A percentile compares a stretch with the other conserved stretches of the same genome.
phyloP scores from a whole-genome alignment of 2,113 vertebrate species.

The Megatriorchis doriae region DNA sequence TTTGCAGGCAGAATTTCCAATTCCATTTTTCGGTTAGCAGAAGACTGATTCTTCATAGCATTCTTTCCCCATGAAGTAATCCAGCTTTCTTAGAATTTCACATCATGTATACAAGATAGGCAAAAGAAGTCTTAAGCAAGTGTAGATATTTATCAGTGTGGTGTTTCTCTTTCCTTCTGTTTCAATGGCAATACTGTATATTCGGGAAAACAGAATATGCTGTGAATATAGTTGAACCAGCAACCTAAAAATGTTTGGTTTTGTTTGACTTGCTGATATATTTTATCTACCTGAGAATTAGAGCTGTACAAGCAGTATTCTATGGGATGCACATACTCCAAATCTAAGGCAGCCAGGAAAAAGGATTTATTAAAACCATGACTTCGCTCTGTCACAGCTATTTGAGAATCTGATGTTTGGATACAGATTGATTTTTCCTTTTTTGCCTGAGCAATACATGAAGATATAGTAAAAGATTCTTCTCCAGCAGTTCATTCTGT shows the following conservation, averaged over 20 bases:
- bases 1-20: neutral
- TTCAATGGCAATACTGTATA: neutral
- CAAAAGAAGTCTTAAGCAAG: neutral
- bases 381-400: neutral
- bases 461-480: neutral
- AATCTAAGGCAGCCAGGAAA: neutral
- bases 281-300: neutral
- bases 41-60: neutral
- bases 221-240: neutral
- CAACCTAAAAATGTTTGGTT: neutral
- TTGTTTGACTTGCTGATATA: neutral
- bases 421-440: neutral
- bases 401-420: neutral
- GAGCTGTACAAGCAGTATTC: neutral
- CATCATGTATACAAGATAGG: neutral
- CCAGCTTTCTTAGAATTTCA: neutral
- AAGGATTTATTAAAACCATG: neutral
- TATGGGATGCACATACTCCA: neutral
- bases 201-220: neutral
- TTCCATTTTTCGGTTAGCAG: neutral
- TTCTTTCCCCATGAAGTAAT: neutral
- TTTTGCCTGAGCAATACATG: neutral
- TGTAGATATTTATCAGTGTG: neutral
- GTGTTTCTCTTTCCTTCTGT: neutral
- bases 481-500: neutral